Percentiles rank a stretch among this genome's conserved stretches.
phyloP scores from a whole-genome alignment of 2,888 invertebrate species.

The Palloptera scutellata region DNA sequence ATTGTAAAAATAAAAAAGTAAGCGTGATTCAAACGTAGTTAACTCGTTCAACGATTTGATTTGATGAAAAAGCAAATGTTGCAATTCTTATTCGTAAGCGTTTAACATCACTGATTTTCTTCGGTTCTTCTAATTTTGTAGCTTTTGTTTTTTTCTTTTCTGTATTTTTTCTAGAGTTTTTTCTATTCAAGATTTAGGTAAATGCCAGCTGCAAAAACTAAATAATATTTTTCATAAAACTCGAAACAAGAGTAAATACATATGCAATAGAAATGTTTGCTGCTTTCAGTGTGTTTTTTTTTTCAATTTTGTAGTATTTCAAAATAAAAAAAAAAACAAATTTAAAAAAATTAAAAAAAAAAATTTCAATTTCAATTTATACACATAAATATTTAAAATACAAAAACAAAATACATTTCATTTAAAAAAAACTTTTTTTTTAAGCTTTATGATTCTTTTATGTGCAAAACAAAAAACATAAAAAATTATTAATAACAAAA shows the following conservation, averaged over 20 bases:
- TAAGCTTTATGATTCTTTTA: constrained; percentile 16
- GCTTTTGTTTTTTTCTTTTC: no score
- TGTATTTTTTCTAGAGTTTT: no score
- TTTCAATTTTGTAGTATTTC: constrained; percentile 24
- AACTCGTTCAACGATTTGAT: no score
- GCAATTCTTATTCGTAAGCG: no score
- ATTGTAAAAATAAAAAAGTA: no score
- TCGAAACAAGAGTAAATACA: constrained; percentile 11
- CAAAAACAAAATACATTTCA: constrained; percentile 25
- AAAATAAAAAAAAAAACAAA: constrained; percentile 17
- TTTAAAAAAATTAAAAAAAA: constrained; percentile 18
- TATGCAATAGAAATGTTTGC: constrained; percentile 24
- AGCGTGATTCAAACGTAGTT: no score
- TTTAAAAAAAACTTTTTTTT: constrained; percentile 18
- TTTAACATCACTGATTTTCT: no score
- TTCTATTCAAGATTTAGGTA: no score
- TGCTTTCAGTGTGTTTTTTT: constrained; percentile 29
- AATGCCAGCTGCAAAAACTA: no score
- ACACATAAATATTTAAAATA: neutral
- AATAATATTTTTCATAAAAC: neutral
- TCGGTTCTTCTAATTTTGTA: no score
- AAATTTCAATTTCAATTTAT: constrained; percentile 6
- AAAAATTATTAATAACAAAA: constrained; percentile 31
- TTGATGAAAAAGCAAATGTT: no score
- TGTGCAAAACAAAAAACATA: neutral